Evolutionary conservation across 23 tunicate species (phyloP), one percentile per base, ranked within the genome.

Genomic region (Halocynthia roretzi): DNA sequence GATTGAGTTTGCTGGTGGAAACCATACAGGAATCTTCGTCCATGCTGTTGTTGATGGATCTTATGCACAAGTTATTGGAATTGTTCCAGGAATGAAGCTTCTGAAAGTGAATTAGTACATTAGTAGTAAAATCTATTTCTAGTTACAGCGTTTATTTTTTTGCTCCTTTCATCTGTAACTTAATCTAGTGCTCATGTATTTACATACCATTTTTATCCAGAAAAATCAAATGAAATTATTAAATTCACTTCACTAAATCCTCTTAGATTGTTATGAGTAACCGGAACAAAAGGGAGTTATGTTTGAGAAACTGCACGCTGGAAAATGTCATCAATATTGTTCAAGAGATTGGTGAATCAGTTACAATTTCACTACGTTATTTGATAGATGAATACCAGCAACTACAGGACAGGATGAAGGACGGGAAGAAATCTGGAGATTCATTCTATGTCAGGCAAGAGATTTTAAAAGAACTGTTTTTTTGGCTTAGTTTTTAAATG

Each of bases 331-430:
- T 50, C 62, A 74, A 74, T 56, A 53, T 74, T 10, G 15, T 74
- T 18, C 78, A 74, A 74, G 78, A 74, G 56, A 74, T 74, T 14
- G 78, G 56, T 53, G 78, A 74, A 7, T 50, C 62, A 19, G 78
- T 74, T 17, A 74, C 78, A 12, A 74, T 74, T 8, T 50, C 78
- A 18, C 2, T 74, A 17, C 78, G 56, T 54, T 74, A 74, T 18
- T 54, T 50, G 56, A 64, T 54, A 56, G 78, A 53, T 22, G 64
- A 74, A 54, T 74, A 10, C 6, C 20, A 54, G 8, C 63, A 74
- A 74, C n/a, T 74, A 18, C 17, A 50, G 5, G 64, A 74, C 5
- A 53, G 78, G 20, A 14, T 18, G n/a, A 74, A 54, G 56, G 56
- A 56, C 31, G 63, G 63, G 11, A 52, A 53, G 31, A 22, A 50